These are phyloP conservation scores for Falco peregrinus DNA, from an alignment of 2,797 vertebrate species.

Conservation along the genomic window DNA sequence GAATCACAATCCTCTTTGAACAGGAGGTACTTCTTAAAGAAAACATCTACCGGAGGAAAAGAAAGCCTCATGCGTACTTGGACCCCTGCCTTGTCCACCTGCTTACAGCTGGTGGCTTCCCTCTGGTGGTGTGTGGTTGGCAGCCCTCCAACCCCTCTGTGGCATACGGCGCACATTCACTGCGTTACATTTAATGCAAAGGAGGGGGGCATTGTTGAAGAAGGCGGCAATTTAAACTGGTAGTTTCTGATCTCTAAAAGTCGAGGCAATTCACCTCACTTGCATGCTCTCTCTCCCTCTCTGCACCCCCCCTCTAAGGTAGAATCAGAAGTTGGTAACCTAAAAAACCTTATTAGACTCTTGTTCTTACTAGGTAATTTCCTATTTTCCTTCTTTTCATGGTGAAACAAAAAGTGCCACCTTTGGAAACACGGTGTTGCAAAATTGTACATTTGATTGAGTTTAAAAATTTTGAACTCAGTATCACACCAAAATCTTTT, in stretches of 20 bases:
- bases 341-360: not conserved
- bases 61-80: not conserved
- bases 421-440: not conserved
- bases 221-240: not conserved
- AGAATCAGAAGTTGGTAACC: not conserved
- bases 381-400: not conserved
- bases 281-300: not conserved
- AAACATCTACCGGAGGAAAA: not conserved
- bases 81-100: not conserved
- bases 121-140: fast-evolving
- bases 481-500: slow-evolving; percentile 36
- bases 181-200: fast-evolving
- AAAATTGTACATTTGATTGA: not conserved
- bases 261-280: not conserved
- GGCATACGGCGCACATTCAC: not conserved
- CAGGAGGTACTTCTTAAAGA: not conserved
- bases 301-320: not conserved
- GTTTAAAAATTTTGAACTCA: not conserved
- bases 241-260: not conserved
- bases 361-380: not conserved
- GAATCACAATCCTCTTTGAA: not conserved
- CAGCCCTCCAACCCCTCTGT: fast-evolving
- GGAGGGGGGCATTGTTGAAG: not conserved
- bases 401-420: not conserved
- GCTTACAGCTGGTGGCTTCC: not conserved